Evolutionary conservation across 23 tunicate genomes (phyloP).

Genomic region (Aplidium turbinatum): DNA sequence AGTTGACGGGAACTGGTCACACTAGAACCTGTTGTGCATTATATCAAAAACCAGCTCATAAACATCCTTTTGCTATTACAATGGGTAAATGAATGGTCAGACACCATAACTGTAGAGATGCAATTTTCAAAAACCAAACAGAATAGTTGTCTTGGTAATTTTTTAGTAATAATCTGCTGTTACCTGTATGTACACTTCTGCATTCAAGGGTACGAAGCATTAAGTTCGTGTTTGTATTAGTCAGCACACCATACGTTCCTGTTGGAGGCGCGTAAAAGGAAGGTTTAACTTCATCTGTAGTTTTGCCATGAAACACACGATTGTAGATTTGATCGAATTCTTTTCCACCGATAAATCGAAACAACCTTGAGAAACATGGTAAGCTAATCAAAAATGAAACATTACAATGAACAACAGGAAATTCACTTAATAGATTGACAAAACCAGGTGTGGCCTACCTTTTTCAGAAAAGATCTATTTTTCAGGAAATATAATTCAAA

Average conservation of each 20-base stretch:
- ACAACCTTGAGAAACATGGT: too few species aligned
- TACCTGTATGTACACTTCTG: slow-evolving; percentile 75
- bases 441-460: too few species aligned
- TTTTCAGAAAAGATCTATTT: too few species aligned
- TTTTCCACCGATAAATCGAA: slow-evolving; percentile 76
- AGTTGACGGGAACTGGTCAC: slow-evolving; percentile 53
- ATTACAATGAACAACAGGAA: too few species aligned
- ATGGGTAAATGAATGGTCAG: too few species aligned
- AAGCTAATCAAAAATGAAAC: too few species aligned
- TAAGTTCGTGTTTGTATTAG: not conserved
- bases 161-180: too few species aligned
- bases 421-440: too few species aligned
- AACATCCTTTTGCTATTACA: too few species aligned
- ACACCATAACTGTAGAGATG: not conserved
- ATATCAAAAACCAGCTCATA: too few species aligned
- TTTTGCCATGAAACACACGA: slow-evolving; percentile 2
- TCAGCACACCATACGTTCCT: not conserved
- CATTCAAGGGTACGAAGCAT: slow-evolving; percentile 76
- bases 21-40: slow-evolving; percentile 33
- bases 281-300: not conserved
- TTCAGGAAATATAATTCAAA: too few species aligned
- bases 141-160: not conserved
- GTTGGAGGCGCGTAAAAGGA: not conserved
- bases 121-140: not conserved
- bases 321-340: slow-evolving; percentile 43